Conservation (phyloP, 2,888 invertebrate species). For the Himalopsyche tibetana region DNA sequence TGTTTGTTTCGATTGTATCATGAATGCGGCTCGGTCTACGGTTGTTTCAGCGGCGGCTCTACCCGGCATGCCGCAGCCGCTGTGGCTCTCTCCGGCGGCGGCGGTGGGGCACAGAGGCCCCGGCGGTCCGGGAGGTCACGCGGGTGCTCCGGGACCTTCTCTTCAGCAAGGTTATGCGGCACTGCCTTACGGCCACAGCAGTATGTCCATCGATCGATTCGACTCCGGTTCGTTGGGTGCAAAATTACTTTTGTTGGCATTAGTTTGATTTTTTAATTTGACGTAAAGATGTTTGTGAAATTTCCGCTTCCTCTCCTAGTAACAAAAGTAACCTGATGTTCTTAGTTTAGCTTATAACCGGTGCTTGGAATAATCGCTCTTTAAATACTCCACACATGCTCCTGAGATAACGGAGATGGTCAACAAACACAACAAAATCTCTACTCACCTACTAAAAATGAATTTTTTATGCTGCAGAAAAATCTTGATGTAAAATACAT, state of each 20-base stretch:
- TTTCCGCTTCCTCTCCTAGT: not conserved
- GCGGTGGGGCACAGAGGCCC: constrained; percentile 46
- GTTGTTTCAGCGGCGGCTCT: constrained; percentile 55
- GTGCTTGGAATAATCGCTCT: too few relatives aligned
- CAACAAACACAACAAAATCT: too few relatives aligned
- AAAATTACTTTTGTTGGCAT: not conserved
- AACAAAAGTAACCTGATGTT: not conserved
- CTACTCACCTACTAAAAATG: too few relatives aligned
- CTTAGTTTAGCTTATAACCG: too few relatives aligned
- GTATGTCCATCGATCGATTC: constrained; percentile 45
- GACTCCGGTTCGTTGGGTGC: constrained; percentile 36
- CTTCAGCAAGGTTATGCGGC: not conserved
- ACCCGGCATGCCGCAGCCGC: constrained; percentile 59
- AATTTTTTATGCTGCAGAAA: too few relatives aligned
- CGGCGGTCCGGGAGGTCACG: constrained; percentile 7
- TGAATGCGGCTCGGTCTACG: not conserved
- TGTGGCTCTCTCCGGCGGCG: constrained; percentile 57
- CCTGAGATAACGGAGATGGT: too few relatives aligned
- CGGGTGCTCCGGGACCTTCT: constrained; percentile 1
- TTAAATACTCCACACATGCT: too few relatives aligned
- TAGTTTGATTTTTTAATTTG: too few relatives aligned
- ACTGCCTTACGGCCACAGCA: constrained; percentile 18
- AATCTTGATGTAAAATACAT: too few relatives aligned
- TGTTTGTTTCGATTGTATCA: not conserved
- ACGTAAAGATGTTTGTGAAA: too few relatives aligned